Conservation (phyloP, 1,140 invertebrate species). For the Aporrectodea caliginosa region DNA sequence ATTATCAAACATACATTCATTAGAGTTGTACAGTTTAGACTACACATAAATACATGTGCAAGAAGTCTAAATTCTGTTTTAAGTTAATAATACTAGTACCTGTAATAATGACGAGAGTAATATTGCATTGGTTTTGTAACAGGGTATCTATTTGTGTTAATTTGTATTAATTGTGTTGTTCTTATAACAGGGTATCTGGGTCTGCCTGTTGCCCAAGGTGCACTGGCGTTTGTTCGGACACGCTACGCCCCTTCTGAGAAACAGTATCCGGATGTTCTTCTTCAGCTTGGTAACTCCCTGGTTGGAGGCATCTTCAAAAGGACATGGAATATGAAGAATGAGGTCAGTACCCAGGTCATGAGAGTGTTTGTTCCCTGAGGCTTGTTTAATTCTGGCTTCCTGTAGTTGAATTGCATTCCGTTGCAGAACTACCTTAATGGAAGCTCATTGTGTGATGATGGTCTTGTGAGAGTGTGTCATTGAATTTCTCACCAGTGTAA, state of each 20-base stretch:
- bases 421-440: too few species aligned
- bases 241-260: not conserved
- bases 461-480: too few species aligned
- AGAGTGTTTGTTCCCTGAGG: too few species aligned
- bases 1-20: too few species aligned
- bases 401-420: too few species aligned
- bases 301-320: constrained; percentile 20
- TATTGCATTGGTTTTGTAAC: not conserved
- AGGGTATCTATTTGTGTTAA: too few species aligned
- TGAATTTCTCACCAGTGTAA: too few species aligned
- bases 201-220: constrained; percentile 17
- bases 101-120: not conserved
- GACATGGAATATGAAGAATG: constrained; percentile 24
- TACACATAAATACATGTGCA: too few species aligned
- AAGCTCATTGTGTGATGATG: too few species aligned
- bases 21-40: too few species aligned
- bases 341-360: constrained; percentile 1
- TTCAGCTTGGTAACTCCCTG: constrained; percentile 20
- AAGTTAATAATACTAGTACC: not conserved
- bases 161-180: too few species aligned
- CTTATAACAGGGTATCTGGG: constrained; percentile 13
- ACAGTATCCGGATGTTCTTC: constrained; percentile 22
- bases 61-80: not conserved
- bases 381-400: too few species aligned
- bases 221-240: constrained; percentile 22